Percentiles rank a stretch among this genome's conserved stretches.
Evolutionary conservation across 2,113 vertebrate species (phyloP).

Genomic region (human): DNA sequence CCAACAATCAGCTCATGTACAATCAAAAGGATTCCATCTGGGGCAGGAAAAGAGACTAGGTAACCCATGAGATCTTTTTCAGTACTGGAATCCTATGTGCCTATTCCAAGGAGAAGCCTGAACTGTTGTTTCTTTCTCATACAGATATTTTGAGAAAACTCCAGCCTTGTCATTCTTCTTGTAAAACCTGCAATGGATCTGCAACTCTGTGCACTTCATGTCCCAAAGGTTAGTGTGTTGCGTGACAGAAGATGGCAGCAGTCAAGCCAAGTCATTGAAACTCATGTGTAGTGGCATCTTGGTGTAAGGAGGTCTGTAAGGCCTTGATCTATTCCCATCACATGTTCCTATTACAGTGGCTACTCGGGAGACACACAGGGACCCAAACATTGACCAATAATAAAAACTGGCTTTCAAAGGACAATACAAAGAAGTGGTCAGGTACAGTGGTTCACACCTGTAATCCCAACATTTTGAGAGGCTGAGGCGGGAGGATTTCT

Average conservation of each 20-base stretch:
- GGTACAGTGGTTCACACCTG: no score
- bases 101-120: neutral
- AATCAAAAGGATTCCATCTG: neutral
- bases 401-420: neutral
- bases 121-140: slow-evolving; percentile 2
- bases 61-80: neutral
- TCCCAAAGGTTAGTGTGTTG: slow-evolving; percentile 83
- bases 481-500: no score
- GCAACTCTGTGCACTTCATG: slow-evolving; percentile 87
- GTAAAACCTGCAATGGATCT: slow-evolving; percentile 85
- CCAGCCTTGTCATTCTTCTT: slow-evolving; percentile 85
- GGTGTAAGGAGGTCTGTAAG: neutral
- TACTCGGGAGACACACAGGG: neutral
- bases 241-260: fast-evolving
- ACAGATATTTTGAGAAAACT: slow-evolving; percentile 59
- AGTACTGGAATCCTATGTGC: neutral
- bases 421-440: neutral
- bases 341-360: no score
- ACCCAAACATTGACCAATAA: neutral
- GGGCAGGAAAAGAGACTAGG: neutral
- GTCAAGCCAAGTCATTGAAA: neutral
- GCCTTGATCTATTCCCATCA: neutral
- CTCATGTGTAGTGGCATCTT: neutral
- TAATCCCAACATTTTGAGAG: no score
- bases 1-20: neutral